These are phyloP conservation scores for Umimayanthus kanabou DNA, from an alignment of 92 coral and sea anemone species.

Conservation along the genomic window DNA sequence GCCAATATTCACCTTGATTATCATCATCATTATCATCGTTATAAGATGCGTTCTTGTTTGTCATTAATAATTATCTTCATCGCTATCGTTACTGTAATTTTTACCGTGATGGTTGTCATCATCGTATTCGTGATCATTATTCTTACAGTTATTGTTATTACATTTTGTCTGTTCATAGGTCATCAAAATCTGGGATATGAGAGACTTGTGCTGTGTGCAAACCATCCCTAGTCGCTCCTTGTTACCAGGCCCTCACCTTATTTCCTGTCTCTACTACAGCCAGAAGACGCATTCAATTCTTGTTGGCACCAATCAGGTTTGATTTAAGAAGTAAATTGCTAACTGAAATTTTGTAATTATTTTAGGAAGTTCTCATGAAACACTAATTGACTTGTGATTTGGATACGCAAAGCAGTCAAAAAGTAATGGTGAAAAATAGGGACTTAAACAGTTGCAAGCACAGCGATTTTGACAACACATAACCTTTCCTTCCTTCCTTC, in stretches of 20 bases:
- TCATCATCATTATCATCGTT: too few species aligned
- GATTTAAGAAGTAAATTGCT: not conserved
- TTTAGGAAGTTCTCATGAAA: too few species aligned
- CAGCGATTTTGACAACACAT: too few species aligned
- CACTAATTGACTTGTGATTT: too few species aligned
- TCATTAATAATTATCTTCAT: too few species aligned
- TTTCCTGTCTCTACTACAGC: conserved; percentile 89
- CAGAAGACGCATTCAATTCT: conserved; percentile 83
- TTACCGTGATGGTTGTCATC: not conserved
- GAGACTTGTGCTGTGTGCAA: conserved; percentile 96
- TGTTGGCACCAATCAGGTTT: conserved; percentile 93
- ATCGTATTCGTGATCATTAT: not conserved
- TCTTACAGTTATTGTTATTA: not conserved
- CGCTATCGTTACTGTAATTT: not conserved
- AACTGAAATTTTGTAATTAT: too few species aligned
- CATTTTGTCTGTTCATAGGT: conserved; percentile 50
- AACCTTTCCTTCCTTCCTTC: too few species aligned
- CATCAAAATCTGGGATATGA: conserved; percentile 97
- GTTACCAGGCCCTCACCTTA: conserved; percentile 91
- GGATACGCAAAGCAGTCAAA: too few species aligned
- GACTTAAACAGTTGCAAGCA: too few species aligned
- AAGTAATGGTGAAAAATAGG: too few species aligned
- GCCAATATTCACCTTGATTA: too few species aligned
- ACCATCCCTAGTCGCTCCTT: conserved; percentile 89
- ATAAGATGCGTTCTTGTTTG: too few species aligned